Evolutionary conservation across 2,797 vertebrate genomes (phyloP), one percentile per base, ranked within the genome.

Genomic region (Pristis pectinata): DNA sequence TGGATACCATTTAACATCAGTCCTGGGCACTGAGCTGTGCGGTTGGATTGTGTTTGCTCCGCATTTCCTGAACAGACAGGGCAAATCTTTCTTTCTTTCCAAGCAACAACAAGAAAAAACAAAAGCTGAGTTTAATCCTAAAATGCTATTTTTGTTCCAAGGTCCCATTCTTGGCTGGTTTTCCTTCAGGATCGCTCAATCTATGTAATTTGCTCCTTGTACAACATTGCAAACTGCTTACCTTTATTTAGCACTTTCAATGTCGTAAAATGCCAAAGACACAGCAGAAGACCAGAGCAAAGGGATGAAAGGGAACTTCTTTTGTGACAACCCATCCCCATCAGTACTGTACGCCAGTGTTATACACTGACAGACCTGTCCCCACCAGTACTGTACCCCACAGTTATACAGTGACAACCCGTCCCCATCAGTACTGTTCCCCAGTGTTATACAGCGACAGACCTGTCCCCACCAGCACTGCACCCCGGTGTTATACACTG

Each of bases 101-200:
- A 94, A 95, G 91, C 77, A 93, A 59, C 72, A 93, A 59, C 64
- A 72, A 67, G 80, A 10, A 27, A 72, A 53, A 94, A 76, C n/a
- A 95, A 70, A 64, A 41, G 59, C 17, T 7, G 4, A 59, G 67
- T 72, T 37, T 85, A 87, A 49, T 82, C 89, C 94, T 49, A 94
- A 94, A 27, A 70, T 95, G 37, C n/a, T 94, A 0, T 5, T 44
- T 87, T 67, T 94, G 64, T 93, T 95, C 94, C 0, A 64, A 61
- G 61, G 59, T 13, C 93, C 89, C 15, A 93, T 92, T 95, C 89
- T 94, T 67, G 94, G 72, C 27, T 95, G 59, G n/a, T 41, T 17
- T 64, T 8, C 0, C 87, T 64, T 91, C 59, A 37, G 34, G 15
- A 64, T 41, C 7, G 19, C 64, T 67, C n/a, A 91, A 91, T 64